phyloP scores from a whole-genome alignment of 2,888 invertebrate genomes.

The Cryptus armator region DNA sequence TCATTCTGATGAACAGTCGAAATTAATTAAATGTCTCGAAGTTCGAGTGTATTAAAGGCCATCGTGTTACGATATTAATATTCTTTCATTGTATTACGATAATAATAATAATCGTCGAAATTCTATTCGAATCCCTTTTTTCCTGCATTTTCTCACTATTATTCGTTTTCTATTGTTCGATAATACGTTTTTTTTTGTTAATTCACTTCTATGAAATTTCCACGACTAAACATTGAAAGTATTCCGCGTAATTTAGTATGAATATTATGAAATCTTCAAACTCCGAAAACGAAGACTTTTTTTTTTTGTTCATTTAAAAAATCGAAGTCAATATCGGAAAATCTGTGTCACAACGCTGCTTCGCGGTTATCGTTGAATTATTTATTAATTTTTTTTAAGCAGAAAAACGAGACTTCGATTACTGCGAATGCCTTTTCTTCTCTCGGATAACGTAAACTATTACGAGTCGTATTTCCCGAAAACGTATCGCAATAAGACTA shows the following conservation, averaged over 20 bases:
- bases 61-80: slow-evolving; percentile 62
- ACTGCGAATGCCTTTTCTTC: not conserved
- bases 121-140: slow-evolving; percentile 41
- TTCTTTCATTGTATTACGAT: slow-evolving; percentile 44
- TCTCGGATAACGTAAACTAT: not conserved
- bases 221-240: not conserved
- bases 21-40: slow-evolving; percentile 8
- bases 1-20: slow-evolving; percentile 1
- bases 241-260: slow-evolving; percentile 7
- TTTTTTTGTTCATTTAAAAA: not conserved
- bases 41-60: slow-evolving; percentile 57
- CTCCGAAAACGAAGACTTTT: not conserved
- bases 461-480: too few species aligned
- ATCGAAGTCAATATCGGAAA: not conserved
- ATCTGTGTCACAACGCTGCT: not conserved
- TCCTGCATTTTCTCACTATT: slow-evolving; percentile 11
- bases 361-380: not conserved
- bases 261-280: not conserved
- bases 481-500: too few species aligned
- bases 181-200: slow-evolving; percentile 12
- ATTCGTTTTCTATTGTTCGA: not conserved
- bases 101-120: slow-evolving; percentile 52
- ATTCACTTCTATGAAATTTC: slow-evolving; percentile 34
- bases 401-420: not conserved
- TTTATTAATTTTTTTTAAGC: too few species aligned